Base-by-base conservation (phyloP, 2,113 vertebrate species). In the Numida meleagris region DNA sequence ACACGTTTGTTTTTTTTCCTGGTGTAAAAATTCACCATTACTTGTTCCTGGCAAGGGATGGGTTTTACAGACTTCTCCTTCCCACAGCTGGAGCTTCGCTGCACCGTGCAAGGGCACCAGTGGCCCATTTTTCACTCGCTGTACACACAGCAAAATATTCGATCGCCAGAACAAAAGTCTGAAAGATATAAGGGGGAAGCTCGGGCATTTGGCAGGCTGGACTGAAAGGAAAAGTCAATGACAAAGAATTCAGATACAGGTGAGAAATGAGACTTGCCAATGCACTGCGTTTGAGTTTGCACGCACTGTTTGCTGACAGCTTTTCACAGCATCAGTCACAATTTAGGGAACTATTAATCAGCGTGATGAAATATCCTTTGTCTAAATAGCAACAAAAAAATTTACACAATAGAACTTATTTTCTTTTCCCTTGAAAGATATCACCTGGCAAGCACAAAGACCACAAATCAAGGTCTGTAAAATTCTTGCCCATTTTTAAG, bases 1-100 rank as follows among this genome's bases (percentile, higher is more conserved):
- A 48, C 25, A 10, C 34, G 9, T 6, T 67, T 40, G 15, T 76
- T 78, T 63, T 36, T 38, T 29, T 61, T 51, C 10, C 14, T 59
- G 80, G 72, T 76, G 71, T 81, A 72, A 82, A 96, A 91, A 66
- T 38, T 65, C 96, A 45, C 74, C 89, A 79, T 94, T 94, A 84
- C 51, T 80, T 92, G 78, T 90, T 48, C 67, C 72, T 10, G 6
- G 77, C 92, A 89, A 95, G 75, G 61, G 96, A 68, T 24, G 16
- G 51, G 66, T 88, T 92, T 63, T 42, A 66, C 51, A 62, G 68
- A 27, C 13, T 0, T 74, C 7, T 34, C 50, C 62, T 83, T 58
- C 34, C 6, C 4, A 16, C 55, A 92, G 50, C 59, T n/a, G 38
- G 34, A 75, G 46, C 70, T 88, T 59, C 65, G 0, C 59, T 1